These are phyloP conservation scores for Astreopora myriophthalma DNA, from an alignment of 64 coral and sea anemone species.

Conservation along the genomic window DNA sequence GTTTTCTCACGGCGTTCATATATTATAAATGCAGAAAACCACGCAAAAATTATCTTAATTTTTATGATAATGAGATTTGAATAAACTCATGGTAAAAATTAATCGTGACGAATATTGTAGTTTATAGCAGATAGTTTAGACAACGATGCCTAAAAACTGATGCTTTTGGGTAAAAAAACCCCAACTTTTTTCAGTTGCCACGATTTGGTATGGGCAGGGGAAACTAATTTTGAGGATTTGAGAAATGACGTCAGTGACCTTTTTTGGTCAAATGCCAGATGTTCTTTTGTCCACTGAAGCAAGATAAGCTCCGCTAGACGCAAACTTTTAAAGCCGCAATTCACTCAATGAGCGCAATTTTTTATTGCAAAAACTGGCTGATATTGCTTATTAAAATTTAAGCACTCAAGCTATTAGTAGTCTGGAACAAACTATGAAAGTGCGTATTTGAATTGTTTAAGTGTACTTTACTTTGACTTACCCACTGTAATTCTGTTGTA, in stretches of 20 bases:
- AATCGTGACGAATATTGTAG: not conserved
- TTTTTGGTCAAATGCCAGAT: slow-evolving; percentile 1
- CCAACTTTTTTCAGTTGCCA: not conserved
- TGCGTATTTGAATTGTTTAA: not conserved
- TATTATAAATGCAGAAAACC: not conserved
- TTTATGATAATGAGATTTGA: not conserved
- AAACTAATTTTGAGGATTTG: not conserved
- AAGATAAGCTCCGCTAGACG: not conserved
- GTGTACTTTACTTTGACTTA: not conserved
- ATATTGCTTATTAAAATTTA: not conserved
- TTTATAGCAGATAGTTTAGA: not conserved
- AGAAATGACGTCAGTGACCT: not conserved
- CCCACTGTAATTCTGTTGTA: not conserved
- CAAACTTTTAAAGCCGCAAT: not conserved
- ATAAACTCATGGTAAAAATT: not conserved
- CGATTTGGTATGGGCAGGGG: not conserved
- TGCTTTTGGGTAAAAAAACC: not conserved
- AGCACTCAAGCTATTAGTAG: not conserved
- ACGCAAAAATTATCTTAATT: not conserved
- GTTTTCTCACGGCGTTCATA: not conserved
- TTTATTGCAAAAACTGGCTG: not conserved
- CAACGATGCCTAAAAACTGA: not conserved
- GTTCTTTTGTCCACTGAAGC: not conserved
- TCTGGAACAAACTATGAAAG: not conserved
- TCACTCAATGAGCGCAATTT: not conserved